Percentiles rank a stretch among this genome's conserved stretches.
Conservation (phyloP, 2,888 invertebrate genomes). For the Parnassius apollo region DNA sequence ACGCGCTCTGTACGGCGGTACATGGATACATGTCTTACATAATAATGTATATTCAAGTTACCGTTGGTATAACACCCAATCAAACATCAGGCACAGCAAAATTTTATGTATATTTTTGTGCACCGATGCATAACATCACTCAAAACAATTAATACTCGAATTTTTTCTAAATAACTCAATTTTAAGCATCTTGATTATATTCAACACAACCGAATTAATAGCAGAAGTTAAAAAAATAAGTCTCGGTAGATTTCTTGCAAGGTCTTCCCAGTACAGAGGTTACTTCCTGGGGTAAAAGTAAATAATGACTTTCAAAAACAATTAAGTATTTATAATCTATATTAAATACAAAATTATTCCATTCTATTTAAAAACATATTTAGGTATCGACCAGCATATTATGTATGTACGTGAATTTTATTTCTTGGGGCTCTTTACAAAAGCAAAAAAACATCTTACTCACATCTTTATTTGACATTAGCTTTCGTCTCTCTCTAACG, state of each 20-base stretch:
- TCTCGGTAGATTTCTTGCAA: too few relatives aligned
- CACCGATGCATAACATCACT: background rate
- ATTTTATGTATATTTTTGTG: background rate
- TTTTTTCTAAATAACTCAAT: background rate
- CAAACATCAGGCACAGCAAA: background rate
- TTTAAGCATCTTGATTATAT: background rate
- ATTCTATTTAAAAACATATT: too few relatives aligned
- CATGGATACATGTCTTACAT: slow-evolving; percentile 20
- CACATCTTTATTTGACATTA: slow-evolving; percentile 23
- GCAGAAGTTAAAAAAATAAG: too few relatives aligned
- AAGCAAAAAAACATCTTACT: slow-evolving; percentile 23
- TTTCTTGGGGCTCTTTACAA: slow-evolving; percentile 20
- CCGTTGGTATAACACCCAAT: slow-evolving; percentile 18
- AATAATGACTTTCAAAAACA: too few relatives aligned
- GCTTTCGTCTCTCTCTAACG: slow-evolving; percentile 43
- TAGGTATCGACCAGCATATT: too few relatives aligned
- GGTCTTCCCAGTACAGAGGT: too few relatives aligned
- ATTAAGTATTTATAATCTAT: too few relatives aligned
- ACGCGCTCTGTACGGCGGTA: slow-evolving; percentile 9
- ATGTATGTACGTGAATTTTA: background rate
- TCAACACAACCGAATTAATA: too few relatives aligned
- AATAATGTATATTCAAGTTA: slow-evolving; percentile 16
- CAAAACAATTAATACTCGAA: background rate
- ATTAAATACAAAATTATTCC: too few relatives aligned
- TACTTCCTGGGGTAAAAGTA: too few relatives aligned